Evolutionary conservation across 2,888 invertebrate genomes (phyloP), one percentile per base, ranked within the genome.

Genomic region (Argynnis bischoffii): DNA sequence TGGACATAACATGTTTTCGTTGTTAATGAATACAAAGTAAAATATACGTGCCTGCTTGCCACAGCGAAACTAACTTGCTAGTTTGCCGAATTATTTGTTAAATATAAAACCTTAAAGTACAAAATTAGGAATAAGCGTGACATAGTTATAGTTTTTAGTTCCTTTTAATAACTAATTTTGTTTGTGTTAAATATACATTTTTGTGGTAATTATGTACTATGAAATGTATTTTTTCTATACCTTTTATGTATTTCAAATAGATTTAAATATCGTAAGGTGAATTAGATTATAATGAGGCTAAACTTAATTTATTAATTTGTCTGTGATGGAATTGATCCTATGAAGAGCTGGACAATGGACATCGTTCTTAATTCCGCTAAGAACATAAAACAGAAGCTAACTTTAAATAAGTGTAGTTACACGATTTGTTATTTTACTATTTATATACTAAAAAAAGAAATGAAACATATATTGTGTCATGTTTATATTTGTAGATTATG

Each of bases 21-120:
- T 77, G 73, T 75, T 74, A 76, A 76, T 77, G 74, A 78, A 80
- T 69, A 59, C 59, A 63, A 54, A 71, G 56, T 69, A 67, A 57
- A 55, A 64, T 66, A 64, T 60, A 63, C 50, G 67, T 54, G 14
- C n/a, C 65, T 69, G 64, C 74, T 76, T 76, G 77, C 75, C 74
- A 74, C 73, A 73, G 66, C 69, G 54, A 72, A 69, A 66, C 51
- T 56, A 55, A 35, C 47, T 31, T 41, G 21, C 35, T 54, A 51
- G 41, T 48, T 69, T 72, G 71, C 69, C 63, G 63, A 70, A 64
- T 65, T 46, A 57, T 55, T 71, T 63, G 54, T 60, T 26, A 61
- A 64, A 66, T 66, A 64, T 72, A 76, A 41, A 81, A 84, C 81
- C 79, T 78, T 78, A 84, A 79, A 88, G 88, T 88, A 88, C 88